These are phyloP conservation scores for Mallotus villosus DNA, from an alignment of 2,797 vertebrate species.

Conservation along the genomic window DNA sequence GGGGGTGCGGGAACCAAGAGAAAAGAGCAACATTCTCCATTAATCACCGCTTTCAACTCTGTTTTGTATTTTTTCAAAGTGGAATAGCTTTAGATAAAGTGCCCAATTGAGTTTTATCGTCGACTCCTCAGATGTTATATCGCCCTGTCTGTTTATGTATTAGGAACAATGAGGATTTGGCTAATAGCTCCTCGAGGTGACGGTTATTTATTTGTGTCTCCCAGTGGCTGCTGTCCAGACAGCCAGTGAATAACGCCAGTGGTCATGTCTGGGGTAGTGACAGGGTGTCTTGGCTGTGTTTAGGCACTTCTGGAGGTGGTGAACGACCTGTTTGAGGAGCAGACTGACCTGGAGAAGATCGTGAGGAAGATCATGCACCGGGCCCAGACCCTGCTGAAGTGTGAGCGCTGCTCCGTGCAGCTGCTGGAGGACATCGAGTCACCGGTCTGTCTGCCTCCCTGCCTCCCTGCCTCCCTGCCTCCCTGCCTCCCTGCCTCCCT, in stretches of 20 bases:
- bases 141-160: conserved; percentile 46
- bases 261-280: background rate
- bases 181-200: conserved; percentile 37
- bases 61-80: conserved; percentile 53
- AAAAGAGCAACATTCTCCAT: background rate
- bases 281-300: conserved; percentile 22
- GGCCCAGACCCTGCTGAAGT: conserved; percentile 94
- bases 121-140: conserved; percentile 48
- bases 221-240: conserved; percentile 11
- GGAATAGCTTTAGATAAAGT: conserved; percentile 52
- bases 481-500: background rate
- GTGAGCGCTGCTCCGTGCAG: conserved; percentile 95
- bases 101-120: conserved; percentile 59
- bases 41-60: conserved; percentile 43
- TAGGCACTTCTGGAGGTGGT: conserved; percentile 97
- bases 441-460: conserved; percentile 77
- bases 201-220: no score
- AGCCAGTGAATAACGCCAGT: background rate
- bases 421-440: conserved; percentile 97
- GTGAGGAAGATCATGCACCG: conserved; percentile 99
- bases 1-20: no score
- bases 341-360: conserved; percentile 98
- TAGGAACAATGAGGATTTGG: conserved; percentile 36
- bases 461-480: conserved; percentile 2
- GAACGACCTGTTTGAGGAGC: conserved; percentile 98